Evolutionary conservation across 2,113 vertebrate genomes (phyloP).

Genomic region (Istiophorus platypterus): DNA sequence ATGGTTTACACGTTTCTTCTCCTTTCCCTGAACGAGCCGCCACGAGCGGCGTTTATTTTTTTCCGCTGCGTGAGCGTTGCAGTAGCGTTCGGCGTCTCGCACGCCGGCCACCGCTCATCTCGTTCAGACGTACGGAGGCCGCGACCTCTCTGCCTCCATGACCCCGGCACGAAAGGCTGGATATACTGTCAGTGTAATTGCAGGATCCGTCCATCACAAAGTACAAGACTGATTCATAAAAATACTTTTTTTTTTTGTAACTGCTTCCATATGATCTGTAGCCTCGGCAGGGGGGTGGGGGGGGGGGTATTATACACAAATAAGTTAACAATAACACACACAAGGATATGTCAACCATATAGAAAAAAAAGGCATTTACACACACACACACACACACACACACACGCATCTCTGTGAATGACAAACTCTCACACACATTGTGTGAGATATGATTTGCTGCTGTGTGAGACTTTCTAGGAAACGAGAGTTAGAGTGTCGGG

Average conservation of each 20-base stretch:
- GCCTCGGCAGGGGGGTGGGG: conserved; percentile 25
- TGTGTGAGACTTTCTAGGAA: conserved; percentile 24
- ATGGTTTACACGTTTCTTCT: neutral
- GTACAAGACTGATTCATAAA: conserved; percentile 65
- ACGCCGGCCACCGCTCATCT: neutral
- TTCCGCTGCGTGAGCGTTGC: neutral
- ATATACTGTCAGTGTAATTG: conserved; percentile 67
- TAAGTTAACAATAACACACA: conserved; percentile 42
- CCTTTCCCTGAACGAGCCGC: neutral
- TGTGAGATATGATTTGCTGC: conserved; percentile 15
- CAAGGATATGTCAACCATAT: neutral
- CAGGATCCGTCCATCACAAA: conserved; percentile 61
- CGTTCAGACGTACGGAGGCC: conserved; percentile 45
- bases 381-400: neutral
- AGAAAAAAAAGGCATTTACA: neutral
- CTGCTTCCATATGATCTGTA: conserved; percentile 68
- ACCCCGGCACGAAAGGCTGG: conserved; percentile 51
- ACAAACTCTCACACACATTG: neutral
- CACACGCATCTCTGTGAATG: neutral
- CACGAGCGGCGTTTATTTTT: neutral
- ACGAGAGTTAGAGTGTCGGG: too few relatives aligned
- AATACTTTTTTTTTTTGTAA: conserved; percentile 66
- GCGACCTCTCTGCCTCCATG: conserved; percentile 56
- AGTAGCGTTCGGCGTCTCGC: neutral
- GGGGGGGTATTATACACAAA: conserved; percentile 57